Base-by-base conservation (phyloP, 2,888 invertebrate species). In the Acrobasis consociella region DNA sequence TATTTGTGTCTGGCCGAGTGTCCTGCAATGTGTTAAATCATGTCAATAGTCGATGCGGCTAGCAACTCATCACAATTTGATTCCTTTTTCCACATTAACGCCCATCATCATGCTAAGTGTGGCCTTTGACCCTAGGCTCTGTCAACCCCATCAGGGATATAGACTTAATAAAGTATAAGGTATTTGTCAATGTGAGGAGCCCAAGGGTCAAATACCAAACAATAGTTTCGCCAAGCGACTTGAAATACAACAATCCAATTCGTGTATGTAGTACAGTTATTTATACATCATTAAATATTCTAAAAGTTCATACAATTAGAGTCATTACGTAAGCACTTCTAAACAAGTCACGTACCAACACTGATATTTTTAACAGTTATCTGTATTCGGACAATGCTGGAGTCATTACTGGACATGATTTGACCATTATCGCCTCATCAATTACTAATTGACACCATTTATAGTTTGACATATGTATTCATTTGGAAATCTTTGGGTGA, bases 331-430 rank as follows among this genome's bases (percentile, higher is more conserved):
- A 37, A 37, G 31, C 38, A 38, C 53, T 53, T 38, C 46, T n/a
- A 46, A 46, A 46, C 31, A 31, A 22, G 51, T 52, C 51, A 52
- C 51, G 11, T 58, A 60, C 63, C 38, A 60, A 52, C 62, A 63
- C 64, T 42, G 31, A 37, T 38, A 10, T 37, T 51, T 22, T 50
- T 64, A 58, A 61, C 53, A 52, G 58, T 53, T 53, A 53, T 16
- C 15, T 53, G 53, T 59, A 59, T 16, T 31, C 31, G 31, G 31
- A 8, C 31, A 37, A 11, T 9, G 50, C 8, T 15, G 51, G 5
- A 31, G 31, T 31, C 31, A 52, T 52, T 52, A 31, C 22, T 3
- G 31, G 13, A 13, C 13, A 31, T 52, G 52, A 52, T 31, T 52
- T 31, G 52, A 31, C 31, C 11, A 38, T 53, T 37, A 53, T 52